Percentiles rank a stretch among this genome's conserved stretches.
Evolutionary conservation across 1,140 invertebrate species (phyloP).

Genomic region (Prorops nasuta): DNA sequence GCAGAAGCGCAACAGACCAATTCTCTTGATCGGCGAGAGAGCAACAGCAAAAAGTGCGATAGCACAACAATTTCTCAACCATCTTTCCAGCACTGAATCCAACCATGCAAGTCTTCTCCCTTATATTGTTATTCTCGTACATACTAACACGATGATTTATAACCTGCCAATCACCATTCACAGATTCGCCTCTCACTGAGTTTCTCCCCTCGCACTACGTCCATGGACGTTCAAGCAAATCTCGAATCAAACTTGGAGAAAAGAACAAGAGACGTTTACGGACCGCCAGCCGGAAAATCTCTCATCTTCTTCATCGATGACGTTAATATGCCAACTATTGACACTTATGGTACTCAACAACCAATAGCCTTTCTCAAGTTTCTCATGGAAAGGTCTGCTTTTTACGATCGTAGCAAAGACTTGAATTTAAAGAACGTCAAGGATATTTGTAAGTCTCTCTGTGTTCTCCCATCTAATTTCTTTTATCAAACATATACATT

Average conservation of each 20-base stretch:
- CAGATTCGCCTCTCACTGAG: constrained; percentile 81
- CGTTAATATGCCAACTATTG: constrained; percentile 90
- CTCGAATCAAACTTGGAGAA: constrained; percentile 86
- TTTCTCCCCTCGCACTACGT: constrained; percentile 87
- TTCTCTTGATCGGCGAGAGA: constrained; percentile 83
- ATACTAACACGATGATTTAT: too few relatives aligned
- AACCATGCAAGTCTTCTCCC: too few relatives aligned
- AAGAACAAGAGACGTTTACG: constrained; percentile 84
- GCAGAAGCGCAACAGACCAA: constrained; percentile 74
- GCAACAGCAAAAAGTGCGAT: constrained; percentile 90
- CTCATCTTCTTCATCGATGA: constrained; percentile 89
- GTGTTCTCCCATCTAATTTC: too few relatives aligned
- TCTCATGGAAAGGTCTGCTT: constrained; percentile 79
- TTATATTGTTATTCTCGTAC: too few relatives aligned
- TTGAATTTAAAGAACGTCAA: constrained; percentile 85
- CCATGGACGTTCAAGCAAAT: constrained; percentile 83
- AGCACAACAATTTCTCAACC: constrained; percentile 77
- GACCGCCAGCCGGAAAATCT: constrained; percentile 82
- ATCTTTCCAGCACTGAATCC: too few relatives aligned
- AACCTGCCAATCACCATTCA: too few relatives aligned
- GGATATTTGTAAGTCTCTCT: constrained; percentile 67
- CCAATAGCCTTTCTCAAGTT: constrained; percentile 87
- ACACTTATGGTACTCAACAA: constrained; percentile 88
- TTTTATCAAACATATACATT: constrained; percentile 36
- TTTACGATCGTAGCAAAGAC: constrained; percentile 87